Conservation (phyloP, 2,113 vertebrate genomes). For the Triplophysa tibetana region DNA sequence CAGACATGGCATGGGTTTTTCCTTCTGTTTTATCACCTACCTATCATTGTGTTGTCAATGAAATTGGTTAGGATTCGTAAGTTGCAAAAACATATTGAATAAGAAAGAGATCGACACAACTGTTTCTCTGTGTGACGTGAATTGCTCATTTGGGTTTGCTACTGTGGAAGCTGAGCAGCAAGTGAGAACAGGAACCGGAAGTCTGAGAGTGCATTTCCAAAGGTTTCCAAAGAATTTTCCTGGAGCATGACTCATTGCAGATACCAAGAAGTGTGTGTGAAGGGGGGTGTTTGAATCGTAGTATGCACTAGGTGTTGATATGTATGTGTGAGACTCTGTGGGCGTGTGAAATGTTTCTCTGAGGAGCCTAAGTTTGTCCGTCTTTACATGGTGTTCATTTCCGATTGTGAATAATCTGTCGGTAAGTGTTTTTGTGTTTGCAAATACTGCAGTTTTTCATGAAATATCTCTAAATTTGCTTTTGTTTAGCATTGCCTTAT, state of each 20-base stretch:
- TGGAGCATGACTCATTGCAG: neutral
- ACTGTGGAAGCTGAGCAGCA: neutral
- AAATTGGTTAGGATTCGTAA: no score
- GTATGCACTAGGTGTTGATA: constrained; percentile 8
- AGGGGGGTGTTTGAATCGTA: neutral
- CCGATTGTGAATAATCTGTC: neutral
- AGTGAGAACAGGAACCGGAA: neutral
- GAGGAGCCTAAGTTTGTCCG: neutral
- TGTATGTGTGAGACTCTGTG: constrained; percentile 10
- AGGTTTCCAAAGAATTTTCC: neutral
- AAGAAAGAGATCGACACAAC: neutral
- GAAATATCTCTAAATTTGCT: neutral
- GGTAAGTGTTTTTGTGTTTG: neutral
- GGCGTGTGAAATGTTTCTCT: neutral
- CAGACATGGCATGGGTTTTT: no score
- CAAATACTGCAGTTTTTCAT: neutral
- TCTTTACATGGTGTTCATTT: neutral
- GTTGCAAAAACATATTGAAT: neutral
- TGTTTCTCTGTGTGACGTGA: neutral
- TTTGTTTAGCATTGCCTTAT: neutral
- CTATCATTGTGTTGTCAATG: no score
- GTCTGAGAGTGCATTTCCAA: neutral
- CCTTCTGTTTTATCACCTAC: no score
- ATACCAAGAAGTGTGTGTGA: constrained; percentile 16
- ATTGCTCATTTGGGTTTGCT: neutral